Evolutionary conservation across 2,113 vertebrate species (phyloP).

Genomic region (Petroica traversi): DNA sequence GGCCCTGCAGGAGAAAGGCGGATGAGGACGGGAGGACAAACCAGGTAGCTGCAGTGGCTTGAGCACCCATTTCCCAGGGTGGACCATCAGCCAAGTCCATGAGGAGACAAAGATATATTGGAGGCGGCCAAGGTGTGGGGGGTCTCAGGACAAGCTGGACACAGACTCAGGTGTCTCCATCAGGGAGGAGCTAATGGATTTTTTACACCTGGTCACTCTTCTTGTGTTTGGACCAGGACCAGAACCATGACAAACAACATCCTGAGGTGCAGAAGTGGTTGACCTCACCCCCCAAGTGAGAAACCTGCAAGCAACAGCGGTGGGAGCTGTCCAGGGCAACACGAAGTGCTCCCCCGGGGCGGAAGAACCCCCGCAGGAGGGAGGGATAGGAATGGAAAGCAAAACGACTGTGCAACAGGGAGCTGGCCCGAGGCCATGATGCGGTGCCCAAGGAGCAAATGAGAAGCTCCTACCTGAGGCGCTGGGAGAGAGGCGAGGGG

Average conservation of each 20-base stretch:
- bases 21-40: background rate
- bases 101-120: background rate
- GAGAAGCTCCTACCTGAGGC: slow-evolving; percentile 33
- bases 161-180: background rate
- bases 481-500: accelerated
- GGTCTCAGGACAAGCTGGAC: background rate
- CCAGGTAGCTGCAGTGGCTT: background rate
- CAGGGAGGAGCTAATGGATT: background rate
- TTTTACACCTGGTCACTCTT: background rate
- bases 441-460: slow-evolving; percentile 50
- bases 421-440: slow-evolving; percentile 51
- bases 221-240: background rate
- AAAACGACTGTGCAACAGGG: background rate
- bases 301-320: background rate
- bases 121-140: accelerated
- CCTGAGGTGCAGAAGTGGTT: background rate
- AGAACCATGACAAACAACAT: background rate
- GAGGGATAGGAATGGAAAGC: background rate
- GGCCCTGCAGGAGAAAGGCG: background rate
- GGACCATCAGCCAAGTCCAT: background rate
- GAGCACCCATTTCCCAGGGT: background rate
- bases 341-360: background rate
- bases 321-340: background rate
- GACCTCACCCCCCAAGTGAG: accelerated
- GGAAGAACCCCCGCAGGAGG: background rate